A percentile compares a stretch with the other conserved stretches of the same genome.
These are phyloP conservation scores for zebrafish (Danio rerio) DNA, from an alignment of 2,113 vertebrate species.

Conservation along the genomic window GRCz12tu NC_133180.1:12220001-12220500, in stretches of 20 bases:
- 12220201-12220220: conserved; percentile 56
- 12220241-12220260: conserved; percentile 50
- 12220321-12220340: conserved; percentile 39
- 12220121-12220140: no score
- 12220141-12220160: no score
- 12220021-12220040: no score
- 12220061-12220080: no score
- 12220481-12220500: conserved; percentile 52
- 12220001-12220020: no score
- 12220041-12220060: no score
- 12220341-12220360: conserved; percentile 58
- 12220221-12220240: conserved; percentile 54
- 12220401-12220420: conserved; percentile 33
- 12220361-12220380: conserved; percentile 22
- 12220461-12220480: conserved; percentile 2
- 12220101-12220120: no score
- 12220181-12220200: conserved; percentile 26
- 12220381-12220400: conserved; percentile 13
- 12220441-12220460: conserved; percentile 37
- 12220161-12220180: conserved; percentile 6
- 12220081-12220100: no score
- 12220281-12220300: conserved; percentile 46
- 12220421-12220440: conserved; percentile 24
- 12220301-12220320: conserved; percentile 44
- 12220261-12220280: conserved; percentile 40